A percentile compares a stretch with the other conserved stretches of the same genome.
phyloP scores from a whole-genome alignment of 2,113 vertebrate species.

The Muscicapa adusta region DNA sequence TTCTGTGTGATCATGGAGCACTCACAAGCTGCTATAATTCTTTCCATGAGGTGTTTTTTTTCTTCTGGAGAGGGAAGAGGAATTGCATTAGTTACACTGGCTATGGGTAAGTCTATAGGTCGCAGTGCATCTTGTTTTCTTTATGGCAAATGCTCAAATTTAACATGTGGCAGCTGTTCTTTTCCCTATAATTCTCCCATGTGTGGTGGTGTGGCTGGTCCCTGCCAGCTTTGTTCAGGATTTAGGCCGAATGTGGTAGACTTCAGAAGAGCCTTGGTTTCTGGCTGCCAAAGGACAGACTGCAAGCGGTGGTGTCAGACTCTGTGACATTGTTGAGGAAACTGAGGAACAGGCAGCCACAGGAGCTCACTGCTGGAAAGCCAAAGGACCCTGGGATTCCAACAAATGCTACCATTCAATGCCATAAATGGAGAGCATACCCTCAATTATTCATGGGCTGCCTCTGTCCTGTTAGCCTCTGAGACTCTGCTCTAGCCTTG shows the following conservation, averaged over 20 bases:
- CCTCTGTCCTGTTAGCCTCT: neutral
- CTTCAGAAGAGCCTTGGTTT: neutral
- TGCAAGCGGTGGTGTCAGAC: neutral
- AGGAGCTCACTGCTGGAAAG: neutral
- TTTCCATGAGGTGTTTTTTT: neutral
- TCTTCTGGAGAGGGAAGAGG: neutral
- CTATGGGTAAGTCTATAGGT: neutral
- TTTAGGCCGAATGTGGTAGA: neutral
- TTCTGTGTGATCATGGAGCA: neutral
- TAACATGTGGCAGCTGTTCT: neutral
- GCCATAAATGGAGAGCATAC: conserved; percentile 21
- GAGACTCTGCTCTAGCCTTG: neutral
- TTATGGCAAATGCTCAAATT: neutral
- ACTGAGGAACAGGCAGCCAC: neutral
- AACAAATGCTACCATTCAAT: neutral
- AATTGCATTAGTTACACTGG: neutral
- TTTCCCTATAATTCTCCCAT: neutral
- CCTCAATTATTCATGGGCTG: conserved; percentile 27
- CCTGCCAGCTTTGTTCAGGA: neutral
- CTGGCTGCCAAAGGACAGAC: neutral
- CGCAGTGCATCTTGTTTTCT: neutral
- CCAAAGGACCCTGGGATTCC: neutral
- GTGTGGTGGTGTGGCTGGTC: neutral
- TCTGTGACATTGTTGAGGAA: neutral
- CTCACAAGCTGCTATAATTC: neutral